Conservation (phyloP, 23 tunicate species). For the Trididemnum clinides region DNA sequence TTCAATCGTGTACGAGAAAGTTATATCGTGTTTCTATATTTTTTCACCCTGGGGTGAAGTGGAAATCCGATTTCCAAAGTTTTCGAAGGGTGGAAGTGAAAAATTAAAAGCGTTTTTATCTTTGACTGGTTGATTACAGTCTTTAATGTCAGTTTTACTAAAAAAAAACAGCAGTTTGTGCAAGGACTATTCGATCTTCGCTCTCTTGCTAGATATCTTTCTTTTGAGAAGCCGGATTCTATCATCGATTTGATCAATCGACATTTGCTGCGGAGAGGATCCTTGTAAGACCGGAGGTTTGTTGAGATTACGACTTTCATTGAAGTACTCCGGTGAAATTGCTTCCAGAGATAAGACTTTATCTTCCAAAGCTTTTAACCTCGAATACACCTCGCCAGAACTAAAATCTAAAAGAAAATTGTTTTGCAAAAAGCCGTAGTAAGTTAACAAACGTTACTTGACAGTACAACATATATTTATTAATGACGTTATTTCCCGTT, state of each 20-base stretch:
- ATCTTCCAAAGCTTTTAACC: conserved; percentile 68
- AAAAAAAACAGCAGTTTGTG: neutral
- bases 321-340: conserved; percentile 79
- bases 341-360: conserved; percentile 70
- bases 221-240: conserved; percentile 64
- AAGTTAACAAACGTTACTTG: too few species aligned
- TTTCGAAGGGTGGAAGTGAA: too few species aligned
- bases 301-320: neutral
- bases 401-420: conserved; percentile 9
- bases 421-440: neutral
- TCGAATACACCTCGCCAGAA: conserved; percentile 61
- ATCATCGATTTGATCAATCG: conserved; percentile 76
- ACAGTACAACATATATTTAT: too few species aligned
- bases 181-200: neutral
- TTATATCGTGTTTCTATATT: too few species aligned
- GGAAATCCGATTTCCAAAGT: too few species aligned
- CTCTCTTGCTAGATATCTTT: conserved; percentile 28
- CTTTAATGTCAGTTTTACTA: neutral
- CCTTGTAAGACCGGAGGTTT: neutral
- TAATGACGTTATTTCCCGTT: too few species aligned
- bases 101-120: too few species aligned
- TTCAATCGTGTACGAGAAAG: too few species aligned
- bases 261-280: conserved; percentile 9
- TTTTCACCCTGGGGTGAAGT: too few species aligned
- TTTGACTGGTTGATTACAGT: too few species aligned